Evolutionary conservation across 2,113 vertebrate genomes (phyloP).

Genomic region (Lipophrys pholis): DNA sequence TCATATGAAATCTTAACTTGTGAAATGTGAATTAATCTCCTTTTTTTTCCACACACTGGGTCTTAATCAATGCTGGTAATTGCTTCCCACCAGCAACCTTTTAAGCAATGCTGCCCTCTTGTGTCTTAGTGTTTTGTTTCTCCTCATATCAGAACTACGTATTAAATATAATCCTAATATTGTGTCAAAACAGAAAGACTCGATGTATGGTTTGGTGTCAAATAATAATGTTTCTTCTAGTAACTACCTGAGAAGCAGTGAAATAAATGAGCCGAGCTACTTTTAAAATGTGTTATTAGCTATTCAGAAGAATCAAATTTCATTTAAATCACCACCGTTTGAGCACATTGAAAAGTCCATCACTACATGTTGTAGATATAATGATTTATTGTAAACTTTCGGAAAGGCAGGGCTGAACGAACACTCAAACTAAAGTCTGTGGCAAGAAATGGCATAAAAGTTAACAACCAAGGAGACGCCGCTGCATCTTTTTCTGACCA

Average conservation of each 20-base stretch:
- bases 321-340: not conserved
- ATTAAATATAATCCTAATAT: not conserved
- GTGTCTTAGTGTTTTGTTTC: constrained; percentile 17
- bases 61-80: too few relatives aligned
- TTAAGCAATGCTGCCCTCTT: constrained; percentile 61
- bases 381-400: constrained; percentile 93
- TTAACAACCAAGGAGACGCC: constrained; percentile 13
- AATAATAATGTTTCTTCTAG: not conserved
- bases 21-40: too few relatives aligned
- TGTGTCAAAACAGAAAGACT: not conserved
- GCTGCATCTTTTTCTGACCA: constrained; percentile 29
- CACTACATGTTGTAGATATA: constrained; percentile 76
- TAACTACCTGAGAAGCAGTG: too few relatives aligned
- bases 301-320: not conserved
- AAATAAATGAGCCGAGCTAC: not conserved
- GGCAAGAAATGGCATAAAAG: constrained; percentile 13
- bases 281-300: too few relatives aligned
- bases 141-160: not conserved
- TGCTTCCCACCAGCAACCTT: too few relatives aligned
- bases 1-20: too few relatives aligned
- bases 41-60: not conserved
- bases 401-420: constrained; percentile 85
- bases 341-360: not conserved
- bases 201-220: not conserved
- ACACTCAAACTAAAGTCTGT: constrained; percentile 62